These are phyloP conservation scores for Papilio aristodemus DNA, from an alignment of 1,140 invertebrate species.

Conservation along the genomic window DNA sequence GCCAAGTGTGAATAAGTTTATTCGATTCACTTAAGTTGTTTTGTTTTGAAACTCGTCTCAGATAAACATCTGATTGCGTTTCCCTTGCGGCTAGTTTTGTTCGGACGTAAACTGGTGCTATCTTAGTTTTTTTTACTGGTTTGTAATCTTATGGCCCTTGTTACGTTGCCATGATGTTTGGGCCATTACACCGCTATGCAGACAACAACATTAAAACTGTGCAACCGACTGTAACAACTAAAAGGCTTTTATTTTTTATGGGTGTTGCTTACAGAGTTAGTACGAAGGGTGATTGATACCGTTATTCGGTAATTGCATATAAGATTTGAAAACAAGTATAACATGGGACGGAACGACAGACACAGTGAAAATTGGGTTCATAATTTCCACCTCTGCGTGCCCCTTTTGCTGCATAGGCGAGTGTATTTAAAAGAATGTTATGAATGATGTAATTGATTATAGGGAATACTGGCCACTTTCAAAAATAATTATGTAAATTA, in stretches of 20 bases:
- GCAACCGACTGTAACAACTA: slow-evolving; percentile 22
- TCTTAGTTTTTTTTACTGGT: slow-evolving; percentile 27
- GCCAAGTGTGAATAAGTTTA: slow-evolving; percentile 30
- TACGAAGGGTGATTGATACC: slow-evolving; percentile 15
- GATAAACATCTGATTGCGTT: slow-evolving; percentile 32
- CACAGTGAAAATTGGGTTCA: too few species aligned
- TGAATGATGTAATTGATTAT: too few species aligned
- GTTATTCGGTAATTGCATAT: neutral
- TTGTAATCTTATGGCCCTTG: slow-evolving; percentile 31
- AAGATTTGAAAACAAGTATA: neutral
- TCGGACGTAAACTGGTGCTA: slow-evolving; percentile 23
- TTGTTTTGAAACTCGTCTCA: slow-evolving; percentile 17
- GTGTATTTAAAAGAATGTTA: too few species aligned
- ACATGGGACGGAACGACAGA: too few species aligned
- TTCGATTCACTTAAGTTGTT: slow-evolving; percentile 22
- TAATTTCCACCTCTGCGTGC: too few species aligned
- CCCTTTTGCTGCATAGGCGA: too few species aligned
- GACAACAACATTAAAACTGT: slow-evolving; percentile 33
- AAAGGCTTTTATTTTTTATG: slow-evolving; percentile 29
- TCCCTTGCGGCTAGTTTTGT: slow-evolving; percentile 27
- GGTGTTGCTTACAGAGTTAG: slow-evolving; percentile 10
- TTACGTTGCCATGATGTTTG: slow-evolving; percentile 31
- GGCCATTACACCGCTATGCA: slow-evolving; percentile 34
- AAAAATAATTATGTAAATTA: slow-evolving; percentile 8
- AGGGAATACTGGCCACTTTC: neutral